Base-by-base conservation (phyloP, 2,888 invertebrate species). In the Drosophila mercatorum region DNA sequence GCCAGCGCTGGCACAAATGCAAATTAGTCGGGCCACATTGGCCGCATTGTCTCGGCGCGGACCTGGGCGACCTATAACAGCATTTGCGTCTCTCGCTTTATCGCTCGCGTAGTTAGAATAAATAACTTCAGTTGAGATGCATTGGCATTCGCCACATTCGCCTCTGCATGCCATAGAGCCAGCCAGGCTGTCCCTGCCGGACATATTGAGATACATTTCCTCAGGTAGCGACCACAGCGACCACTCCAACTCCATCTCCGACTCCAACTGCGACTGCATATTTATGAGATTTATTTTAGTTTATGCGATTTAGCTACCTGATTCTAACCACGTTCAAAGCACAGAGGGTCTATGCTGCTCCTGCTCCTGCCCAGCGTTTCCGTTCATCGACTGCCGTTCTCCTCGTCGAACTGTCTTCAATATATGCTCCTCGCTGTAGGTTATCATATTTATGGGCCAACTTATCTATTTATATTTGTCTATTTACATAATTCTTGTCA, bases 241-340 rank as follows among this genome's bases (percentile, higher is more conserved):
- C 17, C 49, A 47, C 14, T 28, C 4, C 49, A 10, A 34, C 12
- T 34, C 17, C 51, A 2, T 7, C 34, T 51, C 3, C 3, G 6
- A 17, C 34, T 51, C 3, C 34, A 3, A 31, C 26, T 28, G 6
- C 40, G 58, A 46, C 78, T 85, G 86, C 80, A 86, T 89, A 86
- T 86, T 86, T 86, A 86, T 86, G 90, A 88, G 85, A 86, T 89
- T 88, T 88, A 86, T 86, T 89, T 88, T 73, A 78, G 78, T 88
- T 89, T 88, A 89, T 88, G 89, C 83, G 78, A 89, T 78, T 75
- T 83, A 52, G 75, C 88, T 80, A 85, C 74, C 76, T 80, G 88
- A 83, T 86, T 75, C 68, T 72, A 58, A 58, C 65, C 67, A 49
- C 61, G 51, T 57, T 65, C 60, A 66, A 74, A 78, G 74, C 72